Conservation (phyloP, 2,888 invertebrate species). For the Melanostoma mellinum region DNA sequence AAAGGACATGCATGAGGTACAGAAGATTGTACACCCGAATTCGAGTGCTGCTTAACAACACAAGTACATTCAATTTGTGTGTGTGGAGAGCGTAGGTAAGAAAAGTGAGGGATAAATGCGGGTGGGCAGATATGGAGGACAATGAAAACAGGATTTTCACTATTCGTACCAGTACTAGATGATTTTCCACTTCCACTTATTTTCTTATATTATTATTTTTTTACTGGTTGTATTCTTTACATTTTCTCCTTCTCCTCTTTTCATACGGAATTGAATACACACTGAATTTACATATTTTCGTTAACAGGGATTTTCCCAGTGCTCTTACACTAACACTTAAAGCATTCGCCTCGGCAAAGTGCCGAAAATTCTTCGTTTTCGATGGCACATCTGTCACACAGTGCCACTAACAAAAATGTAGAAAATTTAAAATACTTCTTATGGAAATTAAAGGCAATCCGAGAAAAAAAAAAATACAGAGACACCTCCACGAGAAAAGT, state of each 20-base stretch:
- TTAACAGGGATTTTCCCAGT: conserved; percentile 71
- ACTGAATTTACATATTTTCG: conserved; percentile 73
- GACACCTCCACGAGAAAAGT: conserved; percentile 41
- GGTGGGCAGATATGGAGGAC: conserved; percentile 50
- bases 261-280: conserved; percentile 71
- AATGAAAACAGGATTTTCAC: conserved; percentile 70
- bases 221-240: conserved; percentile 29
- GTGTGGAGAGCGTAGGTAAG: conserved; percentile 34
- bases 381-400: conserved; percentile 69
- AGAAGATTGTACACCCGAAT: conserved; percentile 71
- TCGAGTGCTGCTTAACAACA: conserved; percentile 72
- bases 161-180: conserved; percentile 72
- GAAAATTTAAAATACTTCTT: conserved; percentile 28
- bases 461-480: conserved; percentile 11
- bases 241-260: conserved; percentile 47
- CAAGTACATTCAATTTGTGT: conserved; percentile 70
- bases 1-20: conserved; percentile 72
- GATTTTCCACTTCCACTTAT: conserved; percentile 70
- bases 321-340: conserved; percentile 70
- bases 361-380: conserved; percentile 61
- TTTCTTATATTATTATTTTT: conserved; percentile 40
- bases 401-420: conserved; percentile 29
- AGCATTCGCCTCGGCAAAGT: conserved; percentile 64
- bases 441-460: conserved; percentile 39
- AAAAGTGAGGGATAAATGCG: conserved; percentile 17